These are phyloP conservation scores for Apocheima hispidaria DNA, from an alignment of 2,888 invertebrate genomes.

Conservation along the genomic window DNA sequence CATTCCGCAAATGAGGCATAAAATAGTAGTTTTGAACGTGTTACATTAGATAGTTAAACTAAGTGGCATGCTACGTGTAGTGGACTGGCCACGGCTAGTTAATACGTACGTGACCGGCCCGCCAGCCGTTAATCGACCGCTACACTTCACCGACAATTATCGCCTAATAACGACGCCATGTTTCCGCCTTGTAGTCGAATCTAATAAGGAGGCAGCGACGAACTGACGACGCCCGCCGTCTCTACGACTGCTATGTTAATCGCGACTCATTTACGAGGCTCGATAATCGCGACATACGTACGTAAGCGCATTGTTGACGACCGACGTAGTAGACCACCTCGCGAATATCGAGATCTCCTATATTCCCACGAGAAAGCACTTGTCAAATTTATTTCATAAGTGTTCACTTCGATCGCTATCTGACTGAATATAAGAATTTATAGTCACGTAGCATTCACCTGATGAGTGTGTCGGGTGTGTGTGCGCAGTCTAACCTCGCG, in stretches of 20 bases:
- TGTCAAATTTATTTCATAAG: constrained; percentile 58
- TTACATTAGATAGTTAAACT: constrained; percentile 42
- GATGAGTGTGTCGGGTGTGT: constrained; percentile 55
- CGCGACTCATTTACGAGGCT: constrained; percentile 79
- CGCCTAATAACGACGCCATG: constrained; percentile 78
- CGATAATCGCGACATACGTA: constrained; percentile 82
- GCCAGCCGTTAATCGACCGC: constrained; percentile 83
- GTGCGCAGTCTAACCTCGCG: constrained; percentile 62
- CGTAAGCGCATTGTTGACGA: constrained; percentile 69
- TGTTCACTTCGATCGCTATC: constrained; percentile 54
- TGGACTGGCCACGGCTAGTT: constrained; percentile 59
- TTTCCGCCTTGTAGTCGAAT: constrained; percentile 70
- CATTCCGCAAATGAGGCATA: constrained; percentile 35
- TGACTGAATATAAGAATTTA: constrained; percentile 52
- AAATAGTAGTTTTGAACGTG: constrained; percentile 46
- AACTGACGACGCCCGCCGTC: constrained; percentile 69
- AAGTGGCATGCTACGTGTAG: constrained; percentile 52
- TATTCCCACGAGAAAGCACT: constrained; percentile 62
- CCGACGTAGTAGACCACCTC: constrained; percentile 47
- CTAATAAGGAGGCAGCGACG: constrained; percentile 70
- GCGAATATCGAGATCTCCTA: constrained; percentile 56
- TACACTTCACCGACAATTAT: constrained; percentile 80
- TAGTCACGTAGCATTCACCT: constrained; percentile 54
- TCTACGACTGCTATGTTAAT: constrained; percentile 82
- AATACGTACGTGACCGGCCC: constrained; percentile 64